Conservation (phyloP, 2,797 vertebrate species). For the Momotus momota region DNA sequence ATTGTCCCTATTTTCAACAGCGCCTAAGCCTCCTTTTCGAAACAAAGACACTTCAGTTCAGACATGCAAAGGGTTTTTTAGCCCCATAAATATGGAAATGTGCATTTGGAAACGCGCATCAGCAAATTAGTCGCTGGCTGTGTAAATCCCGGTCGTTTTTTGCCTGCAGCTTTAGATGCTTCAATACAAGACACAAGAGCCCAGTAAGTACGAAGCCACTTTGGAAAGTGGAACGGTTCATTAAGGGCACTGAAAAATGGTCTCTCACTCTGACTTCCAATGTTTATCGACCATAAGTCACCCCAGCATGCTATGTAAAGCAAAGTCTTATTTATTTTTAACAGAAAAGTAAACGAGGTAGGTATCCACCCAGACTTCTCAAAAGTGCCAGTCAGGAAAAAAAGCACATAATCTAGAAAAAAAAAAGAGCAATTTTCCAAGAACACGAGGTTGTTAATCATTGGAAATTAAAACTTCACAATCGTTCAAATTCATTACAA, state of each 20-base stretch:
- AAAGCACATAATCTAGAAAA: not conserved
- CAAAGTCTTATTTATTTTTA: accelerated
- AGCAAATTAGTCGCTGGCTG: not conserved
- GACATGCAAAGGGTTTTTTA: not conserved
- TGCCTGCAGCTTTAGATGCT: not conserved
- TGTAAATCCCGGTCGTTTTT: not conserved
- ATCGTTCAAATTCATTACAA: not conserved
- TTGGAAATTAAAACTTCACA: not conserved
- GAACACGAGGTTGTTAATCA: accelerated
- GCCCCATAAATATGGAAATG: not conserved
- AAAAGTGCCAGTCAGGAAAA: not conserved
- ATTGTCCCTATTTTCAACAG: not conserved
- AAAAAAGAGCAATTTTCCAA: not conserved
- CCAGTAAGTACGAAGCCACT: not conserved
- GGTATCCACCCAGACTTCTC: not conserved
- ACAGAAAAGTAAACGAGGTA: not conserved
- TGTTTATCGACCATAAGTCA: not conserved
- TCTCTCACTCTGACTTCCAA: not conserved
- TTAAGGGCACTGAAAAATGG: not conserved
- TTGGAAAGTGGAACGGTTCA: accelerated
- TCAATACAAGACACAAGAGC: not conserved
- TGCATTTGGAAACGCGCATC: not conserved
- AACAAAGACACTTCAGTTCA: not conserved
- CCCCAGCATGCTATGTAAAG: accelerated
- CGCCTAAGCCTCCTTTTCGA: not conserved